Percentiles rank a stretch among this genome's conserved stretches.
phyloP scores from a whole-genome alignment of 2,888 invertebrate species.

The Copidosoma aretas region DNA sequence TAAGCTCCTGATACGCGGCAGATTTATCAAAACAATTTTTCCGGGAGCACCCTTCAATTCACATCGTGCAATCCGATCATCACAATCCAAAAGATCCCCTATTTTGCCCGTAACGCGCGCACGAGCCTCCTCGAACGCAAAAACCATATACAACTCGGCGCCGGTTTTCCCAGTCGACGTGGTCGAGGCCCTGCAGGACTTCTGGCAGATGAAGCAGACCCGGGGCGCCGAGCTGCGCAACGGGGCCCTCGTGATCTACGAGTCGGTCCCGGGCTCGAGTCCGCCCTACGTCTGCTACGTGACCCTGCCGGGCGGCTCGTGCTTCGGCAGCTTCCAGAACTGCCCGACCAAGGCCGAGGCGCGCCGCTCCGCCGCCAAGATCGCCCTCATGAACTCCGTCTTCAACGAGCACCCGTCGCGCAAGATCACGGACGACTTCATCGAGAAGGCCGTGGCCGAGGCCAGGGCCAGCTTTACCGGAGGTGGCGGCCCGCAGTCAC shows the following conservation, averaged over 20 bases:
- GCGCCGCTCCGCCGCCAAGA: conserved; percentile 91
- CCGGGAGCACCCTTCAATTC: no score
- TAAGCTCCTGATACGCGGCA: no score
- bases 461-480: conserved; percentile 75
- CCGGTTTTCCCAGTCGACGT: conserved; percentile 80
- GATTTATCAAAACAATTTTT: background rate
- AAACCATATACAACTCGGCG: conserved; percentile 31
- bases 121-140: no score
- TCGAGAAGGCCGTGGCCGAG: conserved; percentile 90
- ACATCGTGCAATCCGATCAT: no score
- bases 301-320: conserved; percentile 92
- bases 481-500: conserved; percentile 12
- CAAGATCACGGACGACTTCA: conserved; percentile 91
- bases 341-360: conserved; percentile 96
- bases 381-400: conserved; percentile 95
- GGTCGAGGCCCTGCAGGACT: conserved; percentile 93
- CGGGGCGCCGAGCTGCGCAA: conserved; percentile 84
- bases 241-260: conserved; percentile 92
- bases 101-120: no score
- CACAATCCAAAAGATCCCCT: no score
- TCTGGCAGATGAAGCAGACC: conserved; percentile 96
- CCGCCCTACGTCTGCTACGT: conserved; percentile 95
- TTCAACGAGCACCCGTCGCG: conserved; percentile 95
- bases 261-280: conserved; percentile 88
- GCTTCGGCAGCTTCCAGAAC: conserved; percentile 94